phyloP scores from a whole-genome alignment of 2,797 vertebrate genomes.

The Thunnus albacares region DNA sequence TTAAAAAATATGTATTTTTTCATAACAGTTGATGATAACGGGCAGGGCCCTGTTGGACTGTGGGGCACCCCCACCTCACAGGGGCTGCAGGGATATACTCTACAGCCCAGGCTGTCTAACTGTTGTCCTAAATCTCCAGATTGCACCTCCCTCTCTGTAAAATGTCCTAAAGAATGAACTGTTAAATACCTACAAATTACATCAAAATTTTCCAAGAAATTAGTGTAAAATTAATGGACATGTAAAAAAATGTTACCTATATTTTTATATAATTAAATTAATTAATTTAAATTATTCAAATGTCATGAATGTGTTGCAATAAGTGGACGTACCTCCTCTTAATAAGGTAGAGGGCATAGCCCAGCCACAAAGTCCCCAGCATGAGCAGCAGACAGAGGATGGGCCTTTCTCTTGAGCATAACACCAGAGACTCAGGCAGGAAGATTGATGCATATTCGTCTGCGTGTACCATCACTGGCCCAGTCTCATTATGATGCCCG shows the following conservation, averaged over 20 bases:
- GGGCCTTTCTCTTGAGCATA: conserved; percentile 88
- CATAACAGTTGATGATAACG: too few relatives aligned
- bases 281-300: too few relatives aligned
- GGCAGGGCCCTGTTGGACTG: too few relatives aligned
- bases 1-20: too few relatives aligned
- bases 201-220: neutral
- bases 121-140: too few relatives aligned
- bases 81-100: too few relatives aligned
- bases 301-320: neutral
- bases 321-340: conserved; percentile 89
- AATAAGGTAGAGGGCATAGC: conserved; percentile 93
- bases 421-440: conserved; percentile 68
- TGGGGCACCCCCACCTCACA: too few relatives aligned
- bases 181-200: too few relatives aligned
- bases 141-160: too few relatives aligned
- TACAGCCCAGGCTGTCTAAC: too few relatives aligned
- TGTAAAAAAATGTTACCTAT: neutral
- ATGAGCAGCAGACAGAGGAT: conserved; percentile 94
- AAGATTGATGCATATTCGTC: conserved; percentile 38
- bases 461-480: conserved; percentile 8
- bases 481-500: neutral
- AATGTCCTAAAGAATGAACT: too few relatives aligned
- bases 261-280: neutral
- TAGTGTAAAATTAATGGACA: too few relatives aligned
- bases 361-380: conserved; percentile 94